phyloP scores from a whole-genome alignment of 2,113 vertebrate species.

The Microcebus murinus region DNA sequence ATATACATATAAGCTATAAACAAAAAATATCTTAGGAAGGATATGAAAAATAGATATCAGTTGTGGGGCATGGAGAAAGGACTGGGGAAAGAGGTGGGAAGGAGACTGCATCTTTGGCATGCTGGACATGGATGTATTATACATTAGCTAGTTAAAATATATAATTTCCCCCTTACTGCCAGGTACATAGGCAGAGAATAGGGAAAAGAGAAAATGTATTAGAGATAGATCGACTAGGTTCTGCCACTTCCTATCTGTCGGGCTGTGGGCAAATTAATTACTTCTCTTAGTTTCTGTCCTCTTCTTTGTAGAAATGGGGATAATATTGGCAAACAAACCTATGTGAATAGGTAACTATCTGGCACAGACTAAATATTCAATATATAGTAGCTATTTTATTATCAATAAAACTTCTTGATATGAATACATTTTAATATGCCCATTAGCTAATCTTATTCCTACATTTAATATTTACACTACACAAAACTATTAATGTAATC shows the following conservation, averaged over 20 bases:
- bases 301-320: conserved; percentile 12
- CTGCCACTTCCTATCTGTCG: not conserved
- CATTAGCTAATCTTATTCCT: conserved; percentile 1
- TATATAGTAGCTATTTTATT: conserved; percentile 12
- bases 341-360: conserved; percentile 21
- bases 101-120: not conserved
- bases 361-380: not conserved
- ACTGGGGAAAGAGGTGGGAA: not conserved
- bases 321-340: not conserved
- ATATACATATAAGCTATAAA: not conserved
- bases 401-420: conserved; percentile 36
- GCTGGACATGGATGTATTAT: not conserved
- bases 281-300: not conserved
- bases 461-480: conserved; percentile 36
- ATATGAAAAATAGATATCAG: not conserved
- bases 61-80: not conserved
- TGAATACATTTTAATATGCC: not conserved
- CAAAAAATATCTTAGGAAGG: not conserved
- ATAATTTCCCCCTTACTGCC: not conserved
- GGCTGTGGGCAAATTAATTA: not conserved
- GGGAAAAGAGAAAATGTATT: not conserved
- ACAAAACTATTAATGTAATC: conserved; percentile 40
- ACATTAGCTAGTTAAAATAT: not conserved
- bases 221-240: not conserved
- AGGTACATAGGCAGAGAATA: not conserved